Percentiles rank a stretch among this genome's conserved stretches.
phyloP scores from a whole-genome alignment of 2,113 vertebrate species.

The Vicugna pacos region DNA sequence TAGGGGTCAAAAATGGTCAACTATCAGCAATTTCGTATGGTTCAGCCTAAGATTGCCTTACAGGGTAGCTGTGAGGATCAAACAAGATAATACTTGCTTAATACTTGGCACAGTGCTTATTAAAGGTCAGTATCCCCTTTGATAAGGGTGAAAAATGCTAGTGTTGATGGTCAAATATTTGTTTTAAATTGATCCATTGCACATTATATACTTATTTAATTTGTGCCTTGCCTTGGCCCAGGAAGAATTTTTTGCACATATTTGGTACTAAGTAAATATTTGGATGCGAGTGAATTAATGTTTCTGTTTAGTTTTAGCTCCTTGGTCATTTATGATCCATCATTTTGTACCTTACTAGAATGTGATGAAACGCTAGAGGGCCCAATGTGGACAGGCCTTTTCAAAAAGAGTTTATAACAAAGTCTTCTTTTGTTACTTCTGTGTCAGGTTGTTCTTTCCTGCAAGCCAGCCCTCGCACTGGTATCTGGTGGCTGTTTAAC shows the following conservation, averaged over 20 bases:
- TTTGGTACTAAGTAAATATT: conserved; percentile 17
- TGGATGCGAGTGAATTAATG: background rate
- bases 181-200: background rate
- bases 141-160: conserved; percentile 2
- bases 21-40: conserved; percentile 27
- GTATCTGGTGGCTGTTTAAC: conserved; percentile 23
- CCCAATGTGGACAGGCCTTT: conserved; percentile 19
- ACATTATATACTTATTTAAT: background rate
- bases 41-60: conserved; percentile 29
- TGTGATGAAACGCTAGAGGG: background rate
- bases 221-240: conserved; percentile 13
- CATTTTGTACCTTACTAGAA: conserved; percentile 22
- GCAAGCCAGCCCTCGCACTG: background rate
- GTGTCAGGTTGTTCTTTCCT: background rate
- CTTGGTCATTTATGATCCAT: background rate
- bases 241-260: background rate
- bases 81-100: conserved; percentile 39
- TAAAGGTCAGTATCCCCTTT: conserved; percentile 42
- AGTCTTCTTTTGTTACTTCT: conserved; percentile 45
- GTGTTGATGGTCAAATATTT: background rate
- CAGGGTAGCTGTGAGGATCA: background rate
- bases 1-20: conserved; percentile 46
- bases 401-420: background rate
- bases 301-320: conserved; percentile 22
- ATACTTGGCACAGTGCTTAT: background rate